phyloP scores from a whole-genome alignment of 2,888 invertebrate genomes.

The Acanthopleura granulata region DNA sequence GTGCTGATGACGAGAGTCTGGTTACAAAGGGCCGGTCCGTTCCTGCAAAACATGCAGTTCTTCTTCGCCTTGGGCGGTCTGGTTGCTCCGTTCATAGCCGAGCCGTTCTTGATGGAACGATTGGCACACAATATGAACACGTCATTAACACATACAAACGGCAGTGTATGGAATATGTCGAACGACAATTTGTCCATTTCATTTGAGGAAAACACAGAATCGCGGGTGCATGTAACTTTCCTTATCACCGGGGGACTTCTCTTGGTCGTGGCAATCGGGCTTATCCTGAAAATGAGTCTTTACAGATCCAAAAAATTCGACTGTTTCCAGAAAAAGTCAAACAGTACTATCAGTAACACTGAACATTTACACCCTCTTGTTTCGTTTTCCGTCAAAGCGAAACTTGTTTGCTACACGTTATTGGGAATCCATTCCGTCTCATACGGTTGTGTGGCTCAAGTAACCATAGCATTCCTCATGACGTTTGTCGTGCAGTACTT shows the following conservation, averaged over 20 bases:
- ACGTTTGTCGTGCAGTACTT: conserved; percentile 28
- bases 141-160: no score
- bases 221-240: conserved; percentile 5
- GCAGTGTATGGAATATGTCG: no score
- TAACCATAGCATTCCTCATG: not conserved
- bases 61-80: not conserved
- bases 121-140: no score
- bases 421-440: not conserved
- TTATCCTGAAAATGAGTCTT: not conserved
- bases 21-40: not conserved
- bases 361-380: no score
- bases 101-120: not conserved
- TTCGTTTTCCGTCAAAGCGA: not conserved
- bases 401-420: not conserved
- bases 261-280: conserved; percentile 6
- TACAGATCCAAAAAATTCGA: not conserved
- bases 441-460: not conserved
- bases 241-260: conserved; percentile 19
- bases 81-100: not conserved
- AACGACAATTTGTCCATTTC: no score
- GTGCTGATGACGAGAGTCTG: not conserved
- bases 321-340: not conserved
- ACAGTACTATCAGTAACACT: no score
- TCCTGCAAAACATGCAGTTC: not conserved
- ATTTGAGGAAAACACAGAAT: no score